Percentiles rank a stretch among this genome's conserved stretches.
Evolutionary conservation across 2,888 invertebrate genomes (phyloP).

Genomic region (Antitype chi): DNA sequence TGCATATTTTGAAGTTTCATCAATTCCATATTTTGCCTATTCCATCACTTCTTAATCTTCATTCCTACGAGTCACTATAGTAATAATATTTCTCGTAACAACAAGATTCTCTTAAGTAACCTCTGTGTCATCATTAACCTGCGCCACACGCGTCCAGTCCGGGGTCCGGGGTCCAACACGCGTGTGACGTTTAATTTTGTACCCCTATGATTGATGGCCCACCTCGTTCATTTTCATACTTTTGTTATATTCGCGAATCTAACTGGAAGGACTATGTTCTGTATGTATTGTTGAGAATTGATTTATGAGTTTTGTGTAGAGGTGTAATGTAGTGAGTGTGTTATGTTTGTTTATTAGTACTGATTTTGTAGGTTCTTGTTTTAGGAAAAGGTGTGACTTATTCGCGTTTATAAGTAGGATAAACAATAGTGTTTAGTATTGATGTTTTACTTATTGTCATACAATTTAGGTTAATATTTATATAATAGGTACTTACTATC

Average conservation of each 20-base stretch:
- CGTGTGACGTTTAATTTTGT: constrained; percentile 90
- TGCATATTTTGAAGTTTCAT: background rate
- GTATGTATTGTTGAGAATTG: constrained; percentile 61
- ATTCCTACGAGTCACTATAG: background rate
- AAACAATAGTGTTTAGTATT: too few species aligned
- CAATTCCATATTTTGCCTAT: background rate
- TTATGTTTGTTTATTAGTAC: constrained; percentile 29
- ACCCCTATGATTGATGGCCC: constrained; percentile 87
- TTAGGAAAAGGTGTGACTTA: background rate
- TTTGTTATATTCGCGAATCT: constrained; percentile 75
- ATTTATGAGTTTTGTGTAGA: constrained; percentile 59
- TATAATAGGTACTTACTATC: background rate
- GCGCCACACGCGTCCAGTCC: constrained; percentile 75
- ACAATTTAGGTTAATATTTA: background rate
- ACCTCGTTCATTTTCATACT: constrained; percentile 85
- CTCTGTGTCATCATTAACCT: constrained; percentile 74
- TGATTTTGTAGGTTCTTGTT: constrained; percentile 3
- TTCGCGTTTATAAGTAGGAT: background rate
- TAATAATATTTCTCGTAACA: constrained; percentile 34
- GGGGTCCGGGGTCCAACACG: constrained; percentile 75
- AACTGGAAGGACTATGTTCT: constrained; percentile 60
- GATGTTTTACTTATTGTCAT: background rate
- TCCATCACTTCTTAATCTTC: background rate
- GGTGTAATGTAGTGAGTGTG: constrained; percentile 45
- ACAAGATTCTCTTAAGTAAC: constrained; percentile 48